phyloP scores from a whole-genome alignment of 2,888 invertebrate species.

The Himalopsyche tibetana region DNA sequence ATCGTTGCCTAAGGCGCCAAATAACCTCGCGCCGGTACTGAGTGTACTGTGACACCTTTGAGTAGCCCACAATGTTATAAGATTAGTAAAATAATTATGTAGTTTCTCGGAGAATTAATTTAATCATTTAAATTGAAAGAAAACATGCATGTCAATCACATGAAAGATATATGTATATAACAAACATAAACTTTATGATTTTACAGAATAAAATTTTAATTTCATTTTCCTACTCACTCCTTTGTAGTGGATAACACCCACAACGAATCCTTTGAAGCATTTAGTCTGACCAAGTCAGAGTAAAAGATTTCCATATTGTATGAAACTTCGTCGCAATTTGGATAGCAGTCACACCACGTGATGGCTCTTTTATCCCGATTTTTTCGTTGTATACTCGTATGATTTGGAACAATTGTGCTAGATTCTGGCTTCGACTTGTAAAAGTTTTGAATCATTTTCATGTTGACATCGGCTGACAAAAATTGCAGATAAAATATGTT shows the following conservation, averaged over 20 bases:
- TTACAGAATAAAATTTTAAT: too few species aligned
- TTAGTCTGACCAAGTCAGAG: constrained; percentile 71
- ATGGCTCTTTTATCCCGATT: background rate
- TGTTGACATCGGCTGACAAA: constrained; percentile 47
- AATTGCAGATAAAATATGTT: background rate
- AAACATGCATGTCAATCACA: too few species aligned
- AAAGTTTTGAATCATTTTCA: constrained; percentile 48
- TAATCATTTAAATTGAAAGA: too few species aligned
- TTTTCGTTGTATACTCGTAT: background rate
- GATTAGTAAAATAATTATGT: too few species aligned
- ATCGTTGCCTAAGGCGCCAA: too few species aligned
- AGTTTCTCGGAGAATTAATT: too few species aligned
- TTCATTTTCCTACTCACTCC: constrained; percentile 27
- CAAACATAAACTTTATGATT: too few species aligned
- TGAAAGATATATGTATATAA: too few species aligned
- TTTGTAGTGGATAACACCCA: constrained; percentile 63
- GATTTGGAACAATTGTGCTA: background rate
- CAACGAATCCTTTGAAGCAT: constrained; percentile 67
- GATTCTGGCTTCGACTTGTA: constrained; percentile 9
- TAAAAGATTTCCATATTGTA: constrained; percentile 75
- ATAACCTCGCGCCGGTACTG: too few species aligned
- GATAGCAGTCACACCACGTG: constrained; percentile 70
- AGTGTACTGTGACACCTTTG: too few species aligned
- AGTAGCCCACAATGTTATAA: too few species aligned
- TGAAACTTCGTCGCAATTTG: constrained; percentile 73